phyloP scores from a whole-genome alignment of 2,797 vertebrate genomes.

The Menidia menidia region DNA sequence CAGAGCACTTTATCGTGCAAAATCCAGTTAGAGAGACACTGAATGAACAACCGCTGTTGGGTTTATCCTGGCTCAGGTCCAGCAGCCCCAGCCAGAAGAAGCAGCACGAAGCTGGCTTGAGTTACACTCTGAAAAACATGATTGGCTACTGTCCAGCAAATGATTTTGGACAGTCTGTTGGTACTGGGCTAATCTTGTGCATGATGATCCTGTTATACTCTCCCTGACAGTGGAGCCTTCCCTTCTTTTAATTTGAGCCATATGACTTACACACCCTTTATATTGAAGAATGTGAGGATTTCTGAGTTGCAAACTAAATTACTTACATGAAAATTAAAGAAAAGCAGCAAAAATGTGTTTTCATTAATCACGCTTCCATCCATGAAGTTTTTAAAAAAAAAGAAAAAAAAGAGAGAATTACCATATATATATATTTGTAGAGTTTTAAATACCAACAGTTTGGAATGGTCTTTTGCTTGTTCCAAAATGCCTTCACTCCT shows the following conservation, averaged over 20 bases:
- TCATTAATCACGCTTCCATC: not conserved
- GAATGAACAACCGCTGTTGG: slow-evolving; percentile 33
- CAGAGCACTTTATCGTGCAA: slow-evolving; percentile 14
- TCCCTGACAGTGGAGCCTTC: slow-evolving; percentile 20
- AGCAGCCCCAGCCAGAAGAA: slow-evolving; percentile 31
- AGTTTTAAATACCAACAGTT: not conserved
- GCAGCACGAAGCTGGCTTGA: slow-evolving; percentile 43
- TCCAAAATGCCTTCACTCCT: too few species aligned
- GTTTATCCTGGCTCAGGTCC: slow-evolving; percentile 55
- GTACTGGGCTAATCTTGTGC: slow-evolving; percentile 24
- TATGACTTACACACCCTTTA: slow-evolving; percentile 8
- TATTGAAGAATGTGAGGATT: slow-evolving; percentile 14
- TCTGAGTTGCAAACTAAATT: not conserved
- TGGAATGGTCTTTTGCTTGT: too few species aligned
- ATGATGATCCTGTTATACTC: slow-evolving; percentile 36
- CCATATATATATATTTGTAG: too few species aligned
- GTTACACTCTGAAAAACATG: slow-evolving; percentile 51
- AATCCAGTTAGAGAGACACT: slow-evolving; percentile 40
- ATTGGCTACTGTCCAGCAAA: slow-evolving; percentile 51
- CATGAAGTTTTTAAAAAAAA: not conserved
- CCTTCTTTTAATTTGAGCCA: slow-evolving; percentile 15
- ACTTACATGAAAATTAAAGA: slow-evolving; percentile 1
- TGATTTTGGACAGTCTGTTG: slow-evolving; percentile 36
- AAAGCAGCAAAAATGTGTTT: not conserved
- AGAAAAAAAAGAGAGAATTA: too few species aligned